Percentiles rank a stretch among this genome's conserved stretches.
Conservation (phyloP, 2,888 invertebrate species). For the Diabrotica balteata region DNA sequence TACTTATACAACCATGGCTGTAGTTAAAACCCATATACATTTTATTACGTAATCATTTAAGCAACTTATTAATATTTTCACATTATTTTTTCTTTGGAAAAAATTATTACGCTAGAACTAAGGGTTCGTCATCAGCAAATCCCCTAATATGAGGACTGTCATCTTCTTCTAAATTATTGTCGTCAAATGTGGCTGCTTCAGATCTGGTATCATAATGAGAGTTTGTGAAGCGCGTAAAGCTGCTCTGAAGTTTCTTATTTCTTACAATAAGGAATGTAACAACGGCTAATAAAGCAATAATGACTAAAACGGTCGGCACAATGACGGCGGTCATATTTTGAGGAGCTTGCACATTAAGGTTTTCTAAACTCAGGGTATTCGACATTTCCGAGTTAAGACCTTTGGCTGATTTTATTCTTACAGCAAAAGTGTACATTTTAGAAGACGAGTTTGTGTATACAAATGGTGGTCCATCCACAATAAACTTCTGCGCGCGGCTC, state of each 20-base stretch:
- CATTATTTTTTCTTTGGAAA: not conserved
- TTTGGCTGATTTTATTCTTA: constrained; percentile 66
- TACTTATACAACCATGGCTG: too few species aligned
- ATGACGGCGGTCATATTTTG: constrained; percentile 51
- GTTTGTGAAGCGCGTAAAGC: constrained; percentile 82
- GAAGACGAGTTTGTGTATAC: constrained; percentile 64
- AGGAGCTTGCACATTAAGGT: constrained; percentile 40
- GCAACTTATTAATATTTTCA: not conserved
- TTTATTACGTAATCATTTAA: not conserved
- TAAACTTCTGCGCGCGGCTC: constrained; percentile 62
- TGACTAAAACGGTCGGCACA: constrained; percentile 59
- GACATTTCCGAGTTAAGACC: constrained; percentile 71
- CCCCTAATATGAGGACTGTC: constrained; percentile 85
- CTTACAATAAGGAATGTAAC: constrained; percentile 69
- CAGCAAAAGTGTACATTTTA: constrained; percentile 69
- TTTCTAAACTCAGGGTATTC: constrained; percentile 62
- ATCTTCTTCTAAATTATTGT: constrained; percentile 80
- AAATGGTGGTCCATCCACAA: constrained; percentile 65
- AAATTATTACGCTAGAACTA: constrained; percentile 78
- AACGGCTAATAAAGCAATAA: constrained; percentile 64
- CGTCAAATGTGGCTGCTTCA: constrained; percentile 84
- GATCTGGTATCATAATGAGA: constrained; percentile 87
- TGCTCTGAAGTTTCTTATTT: constrained; percentile 76
- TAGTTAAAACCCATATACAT: too few species aligned
- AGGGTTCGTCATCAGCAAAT: constrained; percentile 92